Conservation (phyloP, 2,797 vertebrate species). For the Trematomus bernacchii region DNA sequence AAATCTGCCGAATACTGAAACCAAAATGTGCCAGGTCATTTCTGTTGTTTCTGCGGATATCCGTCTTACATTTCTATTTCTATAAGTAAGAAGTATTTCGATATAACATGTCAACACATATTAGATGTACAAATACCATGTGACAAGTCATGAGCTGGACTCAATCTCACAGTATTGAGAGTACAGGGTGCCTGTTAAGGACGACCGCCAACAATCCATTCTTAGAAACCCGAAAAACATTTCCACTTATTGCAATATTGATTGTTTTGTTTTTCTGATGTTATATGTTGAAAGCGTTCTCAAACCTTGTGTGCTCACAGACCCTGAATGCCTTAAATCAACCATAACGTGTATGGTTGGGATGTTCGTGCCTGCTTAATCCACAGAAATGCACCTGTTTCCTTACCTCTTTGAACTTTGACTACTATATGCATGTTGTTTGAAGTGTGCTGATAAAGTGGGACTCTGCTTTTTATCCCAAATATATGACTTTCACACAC, state of each 20-base stretch:
- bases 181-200: neutral
- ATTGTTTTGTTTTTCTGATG: constrained; percentile 1
- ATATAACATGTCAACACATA: neutral
- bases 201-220: constrained; percentile 4
- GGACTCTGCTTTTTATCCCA: constrained; percentile 35
- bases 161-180: constrained; percentile 43
- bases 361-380: neutral
- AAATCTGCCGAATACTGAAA: neutral
- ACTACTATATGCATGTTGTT: constrained; percentile 53
- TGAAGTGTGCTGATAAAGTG: constrained; percentile 44
- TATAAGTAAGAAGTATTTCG: constrained; percentile 10
- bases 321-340: constrained; percentile 43
- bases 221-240: constrained; percentile 21
- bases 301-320: neutral
- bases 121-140: constrained; percentile 4
- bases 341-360: neutral
- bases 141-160: constrained; percentile 69
- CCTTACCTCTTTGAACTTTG: constrained; percentile 26
- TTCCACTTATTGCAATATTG: constrained; percentile 12
- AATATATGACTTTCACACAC: constrained; percentile 18
- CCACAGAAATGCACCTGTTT: constrained; percentile 17
- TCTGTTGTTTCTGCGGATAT: neutral
- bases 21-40: constrained; percentile 13
- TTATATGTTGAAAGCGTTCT: constrained; percentile 8
- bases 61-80: constrained; percentile 12